A percentile compares a stretch with the other conserved stretches of the same genome.
phyloP scores from a whole-genome alignment of 2,888 invertebrate genomes.

The Thera obeliscata region DNA sequence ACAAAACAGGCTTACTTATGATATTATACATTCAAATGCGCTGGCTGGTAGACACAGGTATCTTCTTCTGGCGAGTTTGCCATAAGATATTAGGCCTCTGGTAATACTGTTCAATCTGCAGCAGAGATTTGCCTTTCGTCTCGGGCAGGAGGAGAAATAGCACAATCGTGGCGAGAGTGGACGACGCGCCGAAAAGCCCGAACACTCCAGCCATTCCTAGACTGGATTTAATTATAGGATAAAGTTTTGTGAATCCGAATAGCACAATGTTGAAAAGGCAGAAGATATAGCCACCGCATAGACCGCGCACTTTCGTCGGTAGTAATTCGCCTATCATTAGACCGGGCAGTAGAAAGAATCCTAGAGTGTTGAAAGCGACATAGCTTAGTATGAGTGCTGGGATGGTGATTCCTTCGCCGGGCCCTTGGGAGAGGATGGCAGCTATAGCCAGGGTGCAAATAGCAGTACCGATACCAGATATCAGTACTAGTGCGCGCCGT shows the following conservation, averaged over 20 bases:
- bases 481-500: slow-evolving; percentile 86
- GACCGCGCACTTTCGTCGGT: slow-evolving; percentile 89
- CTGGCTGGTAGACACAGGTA: slow-evolving; percentile 45
- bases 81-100: slow-evolving; percentile 87
- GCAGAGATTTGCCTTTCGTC: slow-evolving; percentile 88
- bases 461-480: slow-evolving; percentile 88
- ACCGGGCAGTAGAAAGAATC: slow-evolving; percentile 90
- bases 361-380: slow-evolving; percentile 89
- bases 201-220: slow-evolving; percentile 89
- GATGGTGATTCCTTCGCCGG: slow-evolving; percentile 56
- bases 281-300: slow-evolving; percentile 90
- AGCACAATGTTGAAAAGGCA: slow-evolving; percentile 88
- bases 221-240: slow-evolving; percentile 84
- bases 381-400: slow-evolving; percentile 85
- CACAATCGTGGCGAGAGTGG: slow-evolving; percentile 86
- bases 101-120: slow-evolving; percentile 92
- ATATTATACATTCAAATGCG: slow-evolving; percentile 52
- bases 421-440: slow-evolving; percentile 58
- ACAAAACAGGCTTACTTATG: slow-evolving; percentile 37
- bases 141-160: slow-evolving; percentile 89
- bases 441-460: slow-evolving; percentile 86
- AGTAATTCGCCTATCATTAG: slow-evolving; percentile 91
- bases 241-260: slow-evolving; percentile 88
- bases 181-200: slow-evolving; percentile 87
- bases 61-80: slow-evolving; percentile 77